Evolutionary conservation across 2,797 vertebrate species (phyloP), one percentile per base, ranked within the genome.

Genomic region (Sebastes itinus): DNA sequence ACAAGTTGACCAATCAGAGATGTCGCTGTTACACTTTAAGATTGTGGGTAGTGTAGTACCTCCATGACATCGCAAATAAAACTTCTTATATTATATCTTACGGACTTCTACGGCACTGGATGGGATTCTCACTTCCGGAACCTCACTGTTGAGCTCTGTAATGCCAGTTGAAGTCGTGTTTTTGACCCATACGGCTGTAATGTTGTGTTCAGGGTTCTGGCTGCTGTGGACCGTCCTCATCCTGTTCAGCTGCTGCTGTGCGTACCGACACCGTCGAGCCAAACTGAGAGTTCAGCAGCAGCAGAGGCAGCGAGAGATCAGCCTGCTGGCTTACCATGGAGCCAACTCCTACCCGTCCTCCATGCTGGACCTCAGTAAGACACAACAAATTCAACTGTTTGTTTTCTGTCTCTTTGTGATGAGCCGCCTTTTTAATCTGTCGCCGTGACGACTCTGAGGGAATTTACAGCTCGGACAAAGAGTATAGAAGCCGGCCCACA

Each of bases 201-300:
- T 46, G 4, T 14, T 63, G n/a, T 71, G 46, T 70, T 27, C 94
- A 99, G 98, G 98, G 98, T 99, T 99, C 95, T 99, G 98, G 98
- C 94, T 99, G 68, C 96, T 99, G 78, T 99, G 98, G 98, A 98
- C 97, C 5, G 92, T 98, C 32, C 96, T 99, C 80, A 98, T 99
- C 92, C 95, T 99, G 86, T 97, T 99, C 92, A 98, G 98, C 91
- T 99, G 98, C 83, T 99, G 98, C 93, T 99, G 98, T 9, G 98
- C 97, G 0, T 98, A 98, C 91, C 94, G 97, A 65, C 98, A 99
- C 88, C 97, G 98, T 1, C 94, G 98, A 62, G 97, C 98, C 89
- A 99, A 99, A 79, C 96, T 97, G 75, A 95, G 97, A 52, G 92
- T 97, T 23, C 98, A 98, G 90, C 98, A 99, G 92, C 98, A 98